Base-by-base conservation (phyloP, 2,888 invertebrate species). In the Catocala sponsa region DNA sequence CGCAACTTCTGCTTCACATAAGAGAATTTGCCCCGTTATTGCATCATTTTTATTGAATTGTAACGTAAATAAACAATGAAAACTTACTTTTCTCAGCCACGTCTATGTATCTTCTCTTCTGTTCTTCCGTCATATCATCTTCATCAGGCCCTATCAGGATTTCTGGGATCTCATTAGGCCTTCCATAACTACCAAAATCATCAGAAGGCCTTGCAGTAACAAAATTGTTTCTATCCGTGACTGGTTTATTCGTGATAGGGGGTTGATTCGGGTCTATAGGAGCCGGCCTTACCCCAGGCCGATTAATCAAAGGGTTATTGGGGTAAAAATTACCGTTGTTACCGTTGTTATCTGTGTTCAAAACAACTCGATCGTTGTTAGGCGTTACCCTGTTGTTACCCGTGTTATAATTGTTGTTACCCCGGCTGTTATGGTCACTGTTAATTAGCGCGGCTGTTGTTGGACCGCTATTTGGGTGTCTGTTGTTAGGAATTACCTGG, bases 31-130 rank as follows among this genome's bases (percentile, higher is more conserved):
- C 15, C 15, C 15, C 15, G 2, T 15, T 15, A 1, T 15, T 15
- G 15, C 15, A 15, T 15, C 15, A 15, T 15, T 15, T 15, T 15
- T 15, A 15, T 15, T 15, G n/a, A n/a, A n/a, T 25, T 25, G 25
- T 38, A 38, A 0, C 4, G 35, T 4, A 38, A 38, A 38, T 7
- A 38, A 38, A 38, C 1, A 35, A 15, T 0, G 0, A 15, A 2
- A 7, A 89, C 92, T 90, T 68, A 93, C 93, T 91, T 64, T 76
- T 83, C 42, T 93, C 93, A 35, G 89, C 83, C 2, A 89, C 53
- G n/a, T 90, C 86, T 0, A 84, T 73, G 11, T 87, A 88, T 48
- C 86, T 76, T 41, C 85, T 85, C 65, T 85, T 90, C 44, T 92
- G 88, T 0, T 70, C 77, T 0, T 81, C 81, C 4, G 77, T 83